Conservation (phyloP, 1,140 invertebrate genomes). For the Helicoverpa zea region DNA sequence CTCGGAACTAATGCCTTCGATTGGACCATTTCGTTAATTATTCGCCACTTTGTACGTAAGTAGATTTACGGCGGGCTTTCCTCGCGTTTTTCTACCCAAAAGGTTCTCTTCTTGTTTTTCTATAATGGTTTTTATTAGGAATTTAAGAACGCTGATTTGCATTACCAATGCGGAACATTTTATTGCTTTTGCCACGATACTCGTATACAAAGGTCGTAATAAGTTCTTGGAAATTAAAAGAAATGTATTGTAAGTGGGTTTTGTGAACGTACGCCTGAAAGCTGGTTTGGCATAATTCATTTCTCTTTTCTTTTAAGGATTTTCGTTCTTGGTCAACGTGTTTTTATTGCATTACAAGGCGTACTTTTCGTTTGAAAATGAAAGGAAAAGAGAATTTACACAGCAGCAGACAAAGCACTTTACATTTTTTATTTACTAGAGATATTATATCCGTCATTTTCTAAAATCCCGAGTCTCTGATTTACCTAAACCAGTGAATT, state of each 20-base stretch:
- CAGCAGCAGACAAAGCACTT: background rate
- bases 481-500: constrained; percentile 69
- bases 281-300: constrained; percentile 30
- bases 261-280: constrained; percentile 12
- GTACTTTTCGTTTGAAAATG: background rate
- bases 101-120: constrained; percentile 62
- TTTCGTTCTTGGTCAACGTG: constrained; percentile 6
- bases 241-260: constrained; percentile 47
- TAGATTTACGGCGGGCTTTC: constrained; percentile 84
- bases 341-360: constrained; percentile 23
- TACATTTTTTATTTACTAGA: constrained; percentile 8
- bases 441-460: constrained; percentile 17
- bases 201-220: constrained; percentile 49
- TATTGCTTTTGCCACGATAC: constrained; percentile 56
- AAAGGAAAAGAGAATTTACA: background rate
- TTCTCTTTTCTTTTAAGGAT: constrained; percentile 28
- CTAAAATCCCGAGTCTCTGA: constrained; percentile 52
- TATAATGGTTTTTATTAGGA: constrained; percentile 68
- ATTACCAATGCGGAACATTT: constrained; percentile 61
- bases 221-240: constrained; percentile 44
- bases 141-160: constrained; percentile 68
- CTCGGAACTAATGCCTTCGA: constrained; percentile 83
- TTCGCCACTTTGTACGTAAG: constrained; percentile 86
- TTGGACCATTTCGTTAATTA: constrained; percentile 86
- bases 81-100: constrained; percentile 69